A percentile compares a stretch with the other conserved stretches of the same genome.
Evolutionary conservation across 2,888 invertebrate species (phyloP).

Genomic region (Arenicola marina): DNA sequence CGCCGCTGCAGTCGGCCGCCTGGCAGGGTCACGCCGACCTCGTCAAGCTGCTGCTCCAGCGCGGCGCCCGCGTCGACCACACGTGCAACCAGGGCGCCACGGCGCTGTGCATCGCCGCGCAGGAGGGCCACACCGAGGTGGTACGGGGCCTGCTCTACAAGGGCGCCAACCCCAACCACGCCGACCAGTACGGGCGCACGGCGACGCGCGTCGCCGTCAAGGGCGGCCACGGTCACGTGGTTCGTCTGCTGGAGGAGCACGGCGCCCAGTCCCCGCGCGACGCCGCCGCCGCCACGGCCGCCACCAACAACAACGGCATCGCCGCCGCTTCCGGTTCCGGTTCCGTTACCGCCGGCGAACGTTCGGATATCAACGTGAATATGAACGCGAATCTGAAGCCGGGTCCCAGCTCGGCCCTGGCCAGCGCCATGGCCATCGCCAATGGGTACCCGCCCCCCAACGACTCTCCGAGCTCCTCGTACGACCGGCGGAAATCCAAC

Average conservation of each 20-base stretch:
- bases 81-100: slow-evolving; percentile 96
- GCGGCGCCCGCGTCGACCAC: slow-evolving; percentile 83
- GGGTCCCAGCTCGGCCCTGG: slow-evolving; percentile 16
- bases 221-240: slow-evolving; percentile 85
- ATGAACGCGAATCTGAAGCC: slow-evolving; percentile 34
- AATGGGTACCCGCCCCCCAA: slow-evolving; percentile 18
- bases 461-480: slow-evolving; percentile 6
- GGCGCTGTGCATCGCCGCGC: slow-evolving; percentile 89
- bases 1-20: slow-evolving; percentile 90
- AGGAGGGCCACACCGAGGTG: slow-evolving; percentile 93
- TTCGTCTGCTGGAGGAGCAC: slow-evolving; percentile 64
- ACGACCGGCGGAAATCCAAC: neutral
- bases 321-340: slow-evolving; percentile 1
- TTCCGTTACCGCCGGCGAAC: neutral
- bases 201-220: slow-evolving; percentile 75
- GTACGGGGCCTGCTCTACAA: slow-evolving; percentile 70
- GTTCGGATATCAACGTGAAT: slow-evolving; percentile 36
- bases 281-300: neutral
- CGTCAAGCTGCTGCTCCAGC: slow-evolving; percentile 75
- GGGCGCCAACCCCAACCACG: slow-evolving; percentile 62
- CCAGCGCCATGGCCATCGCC: slow-evolving; percentile 34
- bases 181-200: slow-evolving; percentile 62
- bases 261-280: slow-evolving; percentile 63
- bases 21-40: slow-evolving; percentile 92
- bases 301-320: slow-evolving; percentile 23